These are phyloP conservation scores for Argyra leucocephala DNA, from an alignment of 2,888 invertebrate species.

Conservation along the genomic window DNA sequence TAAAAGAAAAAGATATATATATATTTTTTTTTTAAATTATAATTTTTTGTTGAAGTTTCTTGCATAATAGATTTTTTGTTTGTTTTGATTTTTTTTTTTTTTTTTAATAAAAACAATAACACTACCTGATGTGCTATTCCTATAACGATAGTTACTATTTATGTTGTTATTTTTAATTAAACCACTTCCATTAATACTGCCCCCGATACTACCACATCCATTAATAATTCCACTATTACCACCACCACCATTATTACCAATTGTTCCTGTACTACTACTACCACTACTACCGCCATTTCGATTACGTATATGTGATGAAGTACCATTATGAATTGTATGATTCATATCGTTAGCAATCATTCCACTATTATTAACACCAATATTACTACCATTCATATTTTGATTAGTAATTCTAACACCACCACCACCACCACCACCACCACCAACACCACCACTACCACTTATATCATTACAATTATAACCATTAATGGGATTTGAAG, in stretches of 20 bases:
- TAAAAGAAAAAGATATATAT: too few relatives aligned
- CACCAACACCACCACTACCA: not conserved
- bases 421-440: constrained; percentile 18
- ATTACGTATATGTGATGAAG: constrained; percentile 12
- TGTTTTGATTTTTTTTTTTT: too few relatives aligned
- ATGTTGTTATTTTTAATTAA: constrained; percentile 36
- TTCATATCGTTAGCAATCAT: constrained; percentile 19
- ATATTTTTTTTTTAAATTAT: too few relatives aligned
- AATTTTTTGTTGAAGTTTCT: too few relatives aligned
- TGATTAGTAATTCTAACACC: constrained; percentile 17
- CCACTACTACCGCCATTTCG: constrained; percentile 21
- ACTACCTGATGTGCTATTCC: constrained; percentile 40
- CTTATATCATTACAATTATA: constrained; percentile 17
- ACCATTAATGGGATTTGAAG: constrained; percentile 16
- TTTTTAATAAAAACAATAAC: constrained; percentile 22
- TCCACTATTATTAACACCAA: constrained; percentile 19
- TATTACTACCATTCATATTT: not conserved
- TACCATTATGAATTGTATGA: not conserved
- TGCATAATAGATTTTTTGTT: too few relatives aligned
- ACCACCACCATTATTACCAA: not conserved
- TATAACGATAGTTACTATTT: constrained; percentile 43
- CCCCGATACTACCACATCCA: constrained; percentile 17
- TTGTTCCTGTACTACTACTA: constrained; percentile 18
- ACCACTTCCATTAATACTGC: constrained; percentile 24
- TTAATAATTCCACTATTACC: constrained; percentile 17